A percentile compares a stretch with the other conserved stretches of the same genome.
Conservation (phyloP, 2,797 vertebrate genomes). For the Acrocephalus scirpaceus region DNA sequence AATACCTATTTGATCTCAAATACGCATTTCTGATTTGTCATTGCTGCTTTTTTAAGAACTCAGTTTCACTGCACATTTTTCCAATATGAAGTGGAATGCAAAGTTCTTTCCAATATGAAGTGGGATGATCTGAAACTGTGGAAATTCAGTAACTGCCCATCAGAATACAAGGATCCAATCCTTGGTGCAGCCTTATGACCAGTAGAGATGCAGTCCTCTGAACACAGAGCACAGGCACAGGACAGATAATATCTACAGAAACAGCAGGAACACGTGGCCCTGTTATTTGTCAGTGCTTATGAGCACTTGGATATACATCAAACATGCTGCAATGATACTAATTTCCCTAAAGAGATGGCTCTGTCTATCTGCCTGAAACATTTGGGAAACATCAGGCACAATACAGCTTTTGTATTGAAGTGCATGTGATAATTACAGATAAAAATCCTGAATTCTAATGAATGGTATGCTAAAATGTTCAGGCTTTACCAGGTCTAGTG, state of each 20-base stretch:
- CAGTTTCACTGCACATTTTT: background rate
- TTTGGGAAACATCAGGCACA: background rate
- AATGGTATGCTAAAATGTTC: background rate
- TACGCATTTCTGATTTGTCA: accelerated
- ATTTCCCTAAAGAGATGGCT: background rate
- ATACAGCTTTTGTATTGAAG: background rate
- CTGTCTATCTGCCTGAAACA: background rate
- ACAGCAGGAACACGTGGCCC: background rate
- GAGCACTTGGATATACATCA: background rate
- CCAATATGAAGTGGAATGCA: background rate
- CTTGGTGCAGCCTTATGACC: background rate
- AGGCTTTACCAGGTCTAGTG: background rate
- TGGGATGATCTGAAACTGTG: background rate
- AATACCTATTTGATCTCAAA: background rate
- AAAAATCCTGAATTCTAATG: background rate
- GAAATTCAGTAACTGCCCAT: background rate
- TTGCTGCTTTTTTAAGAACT: background rate
- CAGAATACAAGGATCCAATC: background rate
- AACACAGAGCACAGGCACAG: background rate
- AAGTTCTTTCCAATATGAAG: background rate
- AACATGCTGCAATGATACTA: accelerated
- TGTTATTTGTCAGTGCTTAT: background rate
- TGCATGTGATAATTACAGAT: background rate
- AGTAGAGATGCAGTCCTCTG: background rate
- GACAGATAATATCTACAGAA: background rate